Conservation (phyloP, 2,113 vertebrate species). For the Artemisiospiza belli region DNA sequence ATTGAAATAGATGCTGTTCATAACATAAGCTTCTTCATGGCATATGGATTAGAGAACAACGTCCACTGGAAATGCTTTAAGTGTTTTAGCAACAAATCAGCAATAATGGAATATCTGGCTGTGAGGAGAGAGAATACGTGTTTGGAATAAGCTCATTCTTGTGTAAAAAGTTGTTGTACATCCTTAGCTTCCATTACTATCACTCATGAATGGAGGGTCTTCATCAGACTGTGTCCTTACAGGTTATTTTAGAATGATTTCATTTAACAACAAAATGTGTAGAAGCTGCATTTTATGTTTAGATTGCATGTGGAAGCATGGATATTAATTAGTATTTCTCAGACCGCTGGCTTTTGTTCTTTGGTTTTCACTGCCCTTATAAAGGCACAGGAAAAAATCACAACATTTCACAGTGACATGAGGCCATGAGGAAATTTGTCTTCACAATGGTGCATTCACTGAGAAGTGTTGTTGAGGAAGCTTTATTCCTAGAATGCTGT, state of each 20-base stretch:
- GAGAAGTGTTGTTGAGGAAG: background rate
- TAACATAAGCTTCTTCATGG: background rate
- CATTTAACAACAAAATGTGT: background rate
- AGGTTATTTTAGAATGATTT: conserved; percentile 15
- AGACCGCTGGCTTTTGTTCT: background rate
- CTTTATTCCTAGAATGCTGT: background rate
- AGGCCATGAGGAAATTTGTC: background rate
- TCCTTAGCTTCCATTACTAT: background rate
- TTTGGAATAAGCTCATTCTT: background rate
- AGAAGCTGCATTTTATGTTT: conserved; percentile 23
- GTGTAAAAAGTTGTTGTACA: background rate
- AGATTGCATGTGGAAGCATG: background rate
- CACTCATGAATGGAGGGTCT: background rate
- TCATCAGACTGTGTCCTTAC: background rate
- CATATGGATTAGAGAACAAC: background rate
- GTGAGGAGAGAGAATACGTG: background rate
- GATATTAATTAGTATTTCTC: conserved; percentile 9
- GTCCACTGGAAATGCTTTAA: background rate
- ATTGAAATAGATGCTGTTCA: background rate
- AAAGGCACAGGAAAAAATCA: background rate
- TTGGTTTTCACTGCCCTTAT: background rate
- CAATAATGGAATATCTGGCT: background rate
- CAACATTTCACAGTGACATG: background rate
- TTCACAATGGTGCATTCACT: background rate
- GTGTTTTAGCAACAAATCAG: background rate